Evolutionary conservation across 35 echinoderm and acorn worm species (phyloP).

Genomic region (Heliocidaris tuberculata): DNA sequence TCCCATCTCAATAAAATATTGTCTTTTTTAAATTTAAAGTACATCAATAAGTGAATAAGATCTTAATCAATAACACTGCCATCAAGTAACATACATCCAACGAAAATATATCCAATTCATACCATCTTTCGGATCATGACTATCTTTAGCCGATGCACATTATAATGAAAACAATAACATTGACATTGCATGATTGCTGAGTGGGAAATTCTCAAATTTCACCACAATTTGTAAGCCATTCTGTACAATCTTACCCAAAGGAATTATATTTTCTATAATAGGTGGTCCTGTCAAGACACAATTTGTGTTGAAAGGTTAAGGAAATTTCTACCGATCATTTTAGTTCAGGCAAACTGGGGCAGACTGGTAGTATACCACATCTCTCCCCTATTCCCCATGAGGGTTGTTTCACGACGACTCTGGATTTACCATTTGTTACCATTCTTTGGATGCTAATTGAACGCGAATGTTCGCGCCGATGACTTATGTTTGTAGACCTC

Average conservation of each 20-base stretch:
- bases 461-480: slow-evolving; percentile 6
- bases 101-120: too few species aligned
- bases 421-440: not conserved
- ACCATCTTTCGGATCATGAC: too few species aligned
- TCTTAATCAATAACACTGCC: too few species aligned
- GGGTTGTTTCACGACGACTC: not conserved
- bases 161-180: too few species aligned
- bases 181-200: not conserved
- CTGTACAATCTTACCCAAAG: not conserved
- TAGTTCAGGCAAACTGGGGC: not conserved
- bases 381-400: not conserved
- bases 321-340: not conserved
- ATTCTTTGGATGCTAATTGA: not conserved
- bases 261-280: not conserved
- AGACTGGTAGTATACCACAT: not conserved
- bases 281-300: not conserved
- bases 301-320: not conserved
- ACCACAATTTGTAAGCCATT: not conserved
- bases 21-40: too few species aligned
- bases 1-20: too few species aligned
- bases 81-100: too few species aligned
- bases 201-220: not conserved
- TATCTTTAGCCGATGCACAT: too few species aligned
- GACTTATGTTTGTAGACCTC: not conserved
- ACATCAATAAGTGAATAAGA: too few species aligned